phyloP scores from a whole-genome alignment of 1,140 invertebrate species.

The Eueides isabella region DNA sequence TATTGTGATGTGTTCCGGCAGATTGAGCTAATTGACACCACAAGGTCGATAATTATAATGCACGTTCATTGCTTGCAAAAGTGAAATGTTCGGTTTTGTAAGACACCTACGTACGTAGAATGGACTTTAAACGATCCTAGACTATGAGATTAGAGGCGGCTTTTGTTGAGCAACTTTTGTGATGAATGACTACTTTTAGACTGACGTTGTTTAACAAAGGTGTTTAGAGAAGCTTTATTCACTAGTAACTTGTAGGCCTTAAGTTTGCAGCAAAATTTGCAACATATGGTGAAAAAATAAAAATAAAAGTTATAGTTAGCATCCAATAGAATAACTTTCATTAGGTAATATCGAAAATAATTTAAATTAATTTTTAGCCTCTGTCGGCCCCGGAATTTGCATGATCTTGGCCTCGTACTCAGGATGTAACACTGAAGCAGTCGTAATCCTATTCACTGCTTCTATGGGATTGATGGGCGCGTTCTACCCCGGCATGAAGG shows the following conservation, averaged over 20 bases:
- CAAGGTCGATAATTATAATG: conserved; percentile 46
- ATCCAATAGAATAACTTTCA: no score
- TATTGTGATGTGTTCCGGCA: conserved; percentile 52
- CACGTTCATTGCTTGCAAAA: conserved; percentile 31
- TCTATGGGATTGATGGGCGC: conserved; percentile 88
- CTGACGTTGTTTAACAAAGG: background rate
- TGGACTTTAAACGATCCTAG: conserved; percentile 15
- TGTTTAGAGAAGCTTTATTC: background rate
- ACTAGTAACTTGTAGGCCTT: no score
- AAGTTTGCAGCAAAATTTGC: no score
- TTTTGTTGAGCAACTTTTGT: background rate
- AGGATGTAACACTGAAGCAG: conserved; percentile 83
- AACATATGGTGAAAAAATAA: no score
- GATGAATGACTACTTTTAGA: background rate
- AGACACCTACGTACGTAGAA: conserved; percentile 9
- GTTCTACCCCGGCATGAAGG: conserved; percentile 86
- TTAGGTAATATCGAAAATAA: no score
- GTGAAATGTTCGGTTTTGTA: conserved; percentile 34
- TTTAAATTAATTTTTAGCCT: conserved; percentile 61
- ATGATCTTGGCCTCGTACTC: conserved; percentile 91
- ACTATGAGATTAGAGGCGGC: conserved; percentile 8
- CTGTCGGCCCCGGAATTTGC: conserved; percentile 87
- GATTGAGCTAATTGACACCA: conserved; percentile 45
- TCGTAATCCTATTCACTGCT: conserved; percentile 86
- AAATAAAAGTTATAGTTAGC: no score